These are phyloP conservation scores for Apostichopus californicus DNA, from an alignment of 35 echinoderm and acorn worm species.

Conservation along the genomic window DNA sequence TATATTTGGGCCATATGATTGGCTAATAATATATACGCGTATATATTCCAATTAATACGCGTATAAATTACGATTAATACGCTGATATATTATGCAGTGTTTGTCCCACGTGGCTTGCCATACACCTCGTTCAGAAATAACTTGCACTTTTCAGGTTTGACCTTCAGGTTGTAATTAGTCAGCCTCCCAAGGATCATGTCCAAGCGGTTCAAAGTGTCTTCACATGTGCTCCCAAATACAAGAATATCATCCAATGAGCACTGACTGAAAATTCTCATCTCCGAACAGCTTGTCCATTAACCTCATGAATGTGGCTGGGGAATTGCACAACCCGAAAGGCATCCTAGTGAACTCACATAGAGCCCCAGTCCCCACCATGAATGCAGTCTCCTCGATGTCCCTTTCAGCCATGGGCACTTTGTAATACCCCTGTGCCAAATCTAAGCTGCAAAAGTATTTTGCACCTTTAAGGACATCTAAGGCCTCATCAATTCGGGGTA, in stretches of 20 bases:
- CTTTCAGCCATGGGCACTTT: constrained; percentile 48
- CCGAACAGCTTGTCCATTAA: constrained; percentile 72
- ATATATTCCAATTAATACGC: too few relatives aligned
- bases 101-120: too few relatives aligned
- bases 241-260: constrained; percentile 78
- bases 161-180: constrained; percentile 47
- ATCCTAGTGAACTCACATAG: constrained; percentile 21
- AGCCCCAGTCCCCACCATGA: neutral
- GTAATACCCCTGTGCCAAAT: constrained; percentile 53
- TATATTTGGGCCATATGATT: too few relatives aligned
- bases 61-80: too few relatives aligned
- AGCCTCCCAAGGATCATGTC: constrained; percentile 60
- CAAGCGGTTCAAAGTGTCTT: constrained; percentile 61
- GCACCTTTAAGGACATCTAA: constrained; percentile 56
- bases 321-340: constrained; percentile 70
- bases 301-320: constrained; percentile 61
- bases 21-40: too few relatives aligned
- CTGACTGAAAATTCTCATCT: constrained; percentile 57
- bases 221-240: constrained; percentile 63
- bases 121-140: constrained; percentile 13
- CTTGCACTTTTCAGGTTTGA: constrained; percentile 55
- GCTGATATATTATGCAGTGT: too few relatives aligned
- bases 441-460: constrained; percentile 61
- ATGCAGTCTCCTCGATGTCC: constrained; percentile 67
- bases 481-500: constrained; percentile 59